Evolutionary conservation across 2,888 invertebrate genomes (phyloP).

Genomic region (Polia nebulosa): DNA sequence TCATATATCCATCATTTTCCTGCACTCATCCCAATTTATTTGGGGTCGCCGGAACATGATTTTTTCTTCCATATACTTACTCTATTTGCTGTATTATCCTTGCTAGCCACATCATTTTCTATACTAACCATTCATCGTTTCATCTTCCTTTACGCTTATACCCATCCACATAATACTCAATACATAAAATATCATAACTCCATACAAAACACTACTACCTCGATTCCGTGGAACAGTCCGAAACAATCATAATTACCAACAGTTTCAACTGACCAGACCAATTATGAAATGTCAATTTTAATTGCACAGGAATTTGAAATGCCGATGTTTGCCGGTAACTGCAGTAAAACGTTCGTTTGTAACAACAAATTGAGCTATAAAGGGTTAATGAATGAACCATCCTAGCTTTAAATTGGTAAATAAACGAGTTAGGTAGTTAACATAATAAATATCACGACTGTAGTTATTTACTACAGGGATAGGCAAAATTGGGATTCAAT

Average conservation of each 20-base stretch:
- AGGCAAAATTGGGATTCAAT: not conserved
- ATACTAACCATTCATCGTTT: too few relatives aligned
- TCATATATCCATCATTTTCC: too few relatives aligned
- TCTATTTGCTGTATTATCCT: too few relatives aligned
- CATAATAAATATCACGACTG: not conserved
- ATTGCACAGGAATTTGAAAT: constrained; percentile 23
- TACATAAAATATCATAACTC: not conserved
- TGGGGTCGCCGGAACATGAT: too few relatives aligned
- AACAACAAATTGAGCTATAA: not conserved
- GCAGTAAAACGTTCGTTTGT: not conserved
- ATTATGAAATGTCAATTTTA: constrained; percentile 53
- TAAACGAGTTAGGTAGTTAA: not conserved
- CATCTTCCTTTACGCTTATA: too few relatives aligned
- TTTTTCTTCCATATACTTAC: too few relatives aligned
- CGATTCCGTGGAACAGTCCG: not conserved
- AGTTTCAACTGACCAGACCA: constrained; percentile 8
- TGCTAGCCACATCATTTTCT: too few relatives aligned
- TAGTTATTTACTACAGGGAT: not conserved
- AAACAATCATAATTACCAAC: constrained; percentile 32
- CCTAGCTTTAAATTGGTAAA: constrained; percentile 1
- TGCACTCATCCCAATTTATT: too few relatives aligned
- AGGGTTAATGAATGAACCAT: not conserved
- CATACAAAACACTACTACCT: not conserved
- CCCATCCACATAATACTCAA: too few relatives aligned
- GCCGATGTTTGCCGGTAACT: not conserved